Evolutionary conservation across 2,888 invertebrate species (phyloP).

Genomic region (Eurois occulta): DNA sequence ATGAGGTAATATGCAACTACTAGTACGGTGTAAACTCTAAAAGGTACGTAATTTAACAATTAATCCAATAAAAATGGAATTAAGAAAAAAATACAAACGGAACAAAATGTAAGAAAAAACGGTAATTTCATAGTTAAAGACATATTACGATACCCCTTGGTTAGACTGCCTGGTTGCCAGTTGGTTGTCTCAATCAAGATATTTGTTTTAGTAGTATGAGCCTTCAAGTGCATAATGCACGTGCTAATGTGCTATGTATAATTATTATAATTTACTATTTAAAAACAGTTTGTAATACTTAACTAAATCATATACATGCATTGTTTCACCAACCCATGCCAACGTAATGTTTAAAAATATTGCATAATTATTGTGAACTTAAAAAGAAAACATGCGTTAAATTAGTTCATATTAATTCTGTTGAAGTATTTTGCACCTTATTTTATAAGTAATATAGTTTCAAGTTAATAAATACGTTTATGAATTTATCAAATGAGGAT

Average conservation of each 20-base stretch:
- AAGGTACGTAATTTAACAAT: too few relatives aligned
- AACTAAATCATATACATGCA: constrained; percentile 9
- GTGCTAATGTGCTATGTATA: constrained; percentile 11
- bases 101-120: too few relatives aligned
- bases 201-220: background rate
- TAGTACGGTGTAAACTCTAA: too few relatives aligned
- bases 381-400: constrained; percentile 17
- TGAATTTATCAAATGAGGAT: too few relatives aligned
- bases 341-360: constrained; percentile 17
- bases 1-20: too few relatives aligned
- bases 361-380: constrained; percentile 22
- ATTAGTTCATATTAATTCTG: constrained; percentile 12
- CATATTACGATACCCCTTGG: background rate
- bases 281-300: constrained; percentile 3
- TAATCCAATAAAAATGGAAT: too few relatives aligned
- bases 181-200: background rate
- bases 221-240: background rate
- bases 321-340: constrained; percentile 2
- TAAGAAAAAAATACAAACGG: too few relatives aligned
- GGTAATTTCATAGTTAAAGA: too few relatives aligned
- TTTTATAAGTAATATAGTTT: constrained; percentile 7
- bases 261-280: constrained; percentile 12
- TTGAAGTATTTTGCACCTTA: constrained; percentile 16
- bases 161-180: background rate
- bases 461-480: too few relatives aligned